Base-by-base conservation (phyloP, 2,797 vertebrate genomes). In the Ctenosaura bakeri region DNA sequence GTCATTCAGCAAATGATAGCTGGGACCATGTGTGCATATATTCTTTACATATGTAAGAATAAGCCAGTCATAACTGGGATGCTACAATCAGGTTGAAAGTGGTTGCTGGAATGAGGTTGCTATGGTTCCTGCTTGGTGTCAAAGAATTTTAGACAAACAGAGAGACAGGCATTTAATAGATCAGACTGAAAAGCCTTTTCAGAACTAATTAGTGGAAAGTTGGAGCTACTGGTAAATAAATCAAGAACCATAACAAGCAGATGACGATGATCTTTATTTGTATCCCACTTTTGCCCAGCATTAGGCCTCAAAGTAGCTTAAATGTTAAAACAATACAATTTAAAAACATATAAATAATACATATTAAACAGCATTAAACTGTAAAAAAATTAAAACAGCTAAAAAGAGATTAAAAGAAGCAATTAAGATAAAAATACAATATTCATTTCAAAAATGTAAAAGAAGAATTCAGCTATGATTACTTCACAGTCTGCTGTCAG, bases 401-500 rank as follows among this genome's bases (percentile, higher is more conserved):
- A 46, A 46, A 46, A 46, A 3, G 42, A 3, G 42, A 46, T 46
- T 46, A 46, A 4, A 46, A 46, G 4, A 46, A 46, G 42, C 42
- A 46, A 4, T 46, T 46, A 46, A 46, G 42, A 46, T 46, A 46
- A 46, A 46, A 46, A 46, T 46, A 46, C 42, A 46, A 46, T 4
- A 46, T 46, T 46, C 32, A 3, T 66, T 42, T 87, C 9, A 26
- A 54, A 32, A n/a, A 32, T 35, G n/a, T 26, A 54, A 69, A 54
- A 35, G 29, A 50, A 54, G 22, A 81, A 56, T 81, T 71, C 78
- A 18, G 14, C 32, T 54, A 26, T 64, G 35, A 56, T 56, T 71
- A 73, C 50, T 71, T 14, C n/a, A 56, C 64, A 88, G 87, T 81
- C 62, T 56, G 50, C 78, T 88, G 54, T 81, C 78, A 66, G 16